A percentile compares a stretch with the other conserved stretches of the same genome.
Evolutionary conservation across 2,113 vertebrate species (phyloP).

Genomic region (Miniopterus natalensis): DNA sequence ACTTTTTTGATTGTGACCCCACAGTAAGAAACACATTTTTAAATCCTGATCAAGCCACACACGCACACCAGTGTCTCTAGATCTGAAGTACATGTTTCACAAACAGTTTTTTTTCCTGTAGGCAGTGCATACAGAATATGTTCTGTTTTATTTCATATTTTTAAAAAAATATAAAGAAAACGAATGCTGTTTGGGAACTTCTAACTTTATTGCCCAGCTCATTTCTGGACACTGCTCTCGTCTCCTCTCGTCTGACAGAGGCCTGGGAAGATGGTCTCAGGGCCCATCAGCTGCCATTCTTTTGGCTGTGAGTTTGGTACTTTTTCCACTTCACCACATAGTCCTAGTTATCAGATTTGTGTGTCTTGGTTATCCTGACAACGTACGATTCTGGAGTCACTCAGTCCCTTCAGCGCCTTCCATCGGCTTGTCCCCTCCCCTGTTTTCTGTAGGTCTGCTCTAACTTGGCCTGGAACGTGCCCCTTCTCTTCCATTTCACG

Average conservation of each 20-base stretch:
- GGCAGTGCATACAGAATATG: not conserved
- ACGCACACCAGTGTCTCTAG: not conserved
- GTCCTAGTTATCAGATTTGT: not conserved
- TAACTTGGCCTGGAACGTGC: not conserved
- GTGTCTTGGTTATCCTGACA: not conserved
- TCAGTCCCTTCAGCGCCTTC: too few species aligned
- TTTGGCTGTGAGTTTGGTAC: not conserved
- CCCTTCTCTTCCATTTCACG: too few species aligned
- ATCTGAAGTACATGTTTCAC: not conserved
- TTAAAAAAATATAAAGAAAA: not conserved
- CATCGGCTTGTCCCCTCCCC: not conserved
- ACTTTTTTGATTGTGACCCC: not conserved
- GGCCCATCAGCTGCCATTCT: not conserved
- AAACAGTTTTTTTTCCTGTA: not conserved
- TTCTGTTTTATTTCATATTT: not conserved
- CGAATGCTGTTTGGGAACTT: not conserved
- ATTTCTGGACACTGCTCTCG: rapidly evolving
- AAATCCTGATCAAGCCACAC: not conserved
- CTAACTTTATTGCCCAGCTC: not conserved
- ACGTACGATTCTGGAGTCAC: not conserved
- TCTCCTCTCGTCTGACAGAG: not conserved
- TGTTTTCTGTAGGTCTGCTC: too few species aligned
- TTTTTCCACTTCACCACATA: rapidly evolving
- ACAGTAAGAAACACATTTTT: not conserved
- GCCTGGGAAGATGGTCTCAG: not conserved